Conservation (phyloP, 2,888 invertebrate genomes). For the Leucophora obtusa region DNA sequence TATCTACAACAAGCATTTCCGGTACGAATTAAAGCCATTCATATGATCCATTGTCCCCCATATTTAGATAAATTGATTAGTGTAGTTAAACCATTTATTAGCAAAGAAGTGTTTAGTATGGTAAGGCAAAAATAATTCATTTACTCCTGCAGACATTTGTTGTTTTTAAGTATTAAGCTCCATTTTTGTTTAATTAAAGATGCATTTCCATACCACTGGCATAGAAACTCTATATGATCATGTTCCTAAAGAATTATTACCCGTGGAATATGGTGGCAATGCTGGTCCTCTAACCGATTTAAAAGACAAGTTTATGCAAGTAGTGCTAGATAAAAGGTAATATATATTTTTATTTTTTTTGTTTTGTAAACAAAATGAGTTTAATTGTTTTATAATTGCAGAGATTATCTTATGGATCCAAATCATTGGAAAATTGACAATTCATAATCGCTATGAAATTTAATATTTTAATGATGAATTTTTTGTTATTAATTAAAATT, state of each 20-base stretch:
- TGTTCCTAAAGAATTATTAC: constrained; percentile 79
- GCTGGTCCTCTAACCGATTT: constrained; percentile 78
- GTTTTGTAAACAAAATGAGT: neutral
- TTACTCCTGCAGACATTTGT: no score
- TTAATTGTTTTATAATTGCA: constrained; percentile 69
- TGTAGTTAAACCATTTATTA: constrained; percentile 83
- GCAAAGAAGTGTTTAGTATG: constrained; percentile 83
- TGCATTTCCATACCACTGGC: constrained; percentile 84
- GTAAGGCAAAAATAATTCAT: constrained; percentile 73
- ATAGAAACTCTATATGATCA: constrained; percentile 82
- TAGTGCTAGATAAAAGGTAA: constrained; percentile 81
- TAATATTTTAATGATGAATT: neutral
- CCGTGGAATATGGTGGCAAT: constrained; percentile 73
- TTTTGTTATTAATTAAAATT: neutral
- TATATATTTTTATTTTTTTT: neutral
- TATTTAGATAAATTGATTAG: constrained; percentile 82
- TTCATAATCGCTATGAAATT: neutral
- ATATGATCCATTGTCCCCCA: constrained; percentile 83
- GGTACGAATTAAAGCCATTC: constrained; percentile 77
- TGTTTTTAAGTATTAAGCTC: no score
- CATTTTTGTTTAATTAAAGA: constrained; percentile 75
- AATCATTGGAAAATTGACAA: constrained; percentile 82
- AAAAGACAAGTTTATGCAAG: constrained; percentile 81
- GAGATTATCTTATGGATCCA: constrained; percentile 82
- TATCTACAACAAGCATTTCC: constrained; percentile 74